Percentiles rank a stretch among this genome's conserved stretches.
Evolutionary conservation across 1,140 invertebrate species (phyloP).

Genomic region (Ditylenchus dipsaci): DNA sequence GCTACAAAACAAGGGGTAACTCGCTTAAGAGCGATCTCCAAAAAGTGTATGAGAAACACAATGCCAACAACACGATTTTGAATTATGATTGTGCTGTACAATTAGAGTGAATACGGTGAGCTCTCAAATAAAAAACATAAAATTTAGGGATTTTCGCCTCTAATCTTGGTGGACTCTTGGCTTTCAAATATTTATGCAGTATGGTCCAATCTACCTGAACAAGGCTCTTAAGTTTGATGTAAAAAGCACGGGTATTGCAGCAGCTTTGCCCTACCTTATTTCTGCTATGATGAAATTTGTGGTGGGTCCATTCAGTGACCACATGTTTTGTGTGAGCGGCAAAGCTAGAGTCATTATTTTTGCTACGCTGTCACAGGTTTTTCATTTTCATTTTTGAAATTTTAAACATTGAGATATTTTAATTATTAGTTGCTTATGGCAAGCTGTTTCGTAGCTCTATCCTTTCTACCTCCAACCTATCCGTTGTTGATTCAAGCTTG

Average conservation of each 20-base stretch:
- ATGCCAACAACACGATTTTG: too few relatives aligned
- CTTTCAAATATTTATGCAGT: conserved; percentile 40
- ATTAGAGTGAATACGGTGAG: too few relatives aligned
- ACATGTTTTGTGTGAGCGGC: conserved; percentile 39
- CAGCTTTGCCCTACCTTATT: conserved; percentile 47
- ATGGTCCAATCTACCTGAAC: conserved; percentile 51
- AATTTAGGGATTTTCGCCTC: conserved; percentile 18
- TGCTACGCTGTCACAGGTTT: conserved; percentile 39
- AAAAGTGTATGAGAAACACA: too few relatives aligned
- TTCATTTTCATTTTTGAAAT: neutral
- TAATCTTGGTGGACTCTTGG: conserved; percentile 17
- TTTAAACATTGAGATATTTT: neutral
- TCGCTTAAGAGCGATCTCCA: too few relatives aligned
- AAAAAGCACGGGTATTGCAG: conserved; percentile 40
- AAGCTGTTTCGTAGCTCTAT: conserved; percentile 40
- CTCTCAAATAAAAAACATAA: too few relatives aligned
- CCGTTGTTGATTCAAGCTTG: conserved; percentile 27
- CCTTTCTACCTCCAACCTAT: conserved; percentile 31
- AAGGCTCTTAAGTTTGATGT: conserved; percentile 36
- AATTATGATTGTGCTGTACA: too few relatives aligned
- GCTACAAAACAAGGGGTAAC: too few relatives aligned
- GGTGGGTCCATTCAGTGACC: conserved; percentile 46
- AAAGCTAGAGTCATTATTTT: conserved; percentile 43
- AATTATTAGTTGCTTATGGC: conserved; percentile 23
- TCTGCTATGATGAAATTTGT: conserved; percentile 44